Evolutionary conservation across 2,797 vertebrate genomes (phyloP).

Genomic region (Periparus ater): DNA sequence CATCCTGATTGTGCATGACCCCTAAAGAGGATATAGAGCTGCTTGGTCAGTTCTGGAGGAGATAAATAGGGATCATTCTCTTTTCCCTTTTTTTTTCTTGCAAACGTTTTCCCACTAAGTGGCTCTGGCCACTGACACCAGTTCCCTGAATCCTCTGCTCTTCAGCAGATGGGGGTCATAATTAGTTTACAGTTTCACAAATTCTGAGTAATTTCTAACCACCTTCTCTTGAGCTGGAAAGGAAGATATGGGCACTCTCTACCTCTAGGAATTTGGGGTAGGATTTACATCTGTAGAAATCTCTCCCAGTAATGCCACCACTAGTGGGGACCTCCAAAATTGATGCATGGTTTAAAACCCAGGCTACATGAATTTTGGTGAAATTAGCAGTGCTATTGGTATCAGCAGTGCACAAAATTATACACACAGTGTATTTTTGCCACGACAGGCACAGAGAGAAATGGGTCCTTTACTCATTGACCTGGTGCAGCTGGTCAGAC

Average conservation of each 20-base stretch:
- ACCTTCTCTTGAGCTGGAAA: not conserved
- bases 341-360: not conserved
- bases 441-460: not conserved
- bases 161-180: not conserved
- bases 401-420: not conserved
- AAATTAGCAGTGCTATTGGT: not conserved
- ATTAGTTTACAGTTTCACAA: not conserved
- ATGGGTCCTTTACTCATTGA: not conserved
- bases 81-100: not conserved
- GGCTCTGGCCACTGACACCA: not conserved
- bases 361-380: not conserved
- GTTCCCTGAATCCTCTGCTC: not conserved
- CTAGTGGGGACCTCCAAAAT: not conserved
- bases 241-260: not conserved
- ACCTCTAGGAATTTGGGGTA: not conserved
- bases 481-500: not conserved
- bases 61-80: not conserved
- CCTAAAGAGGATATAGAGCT: not conserved
- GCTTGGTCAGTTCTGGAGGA: not conserved
- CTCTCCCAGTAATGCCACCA: not conserved
- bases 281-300: not conserved
- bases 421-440: not conserved
- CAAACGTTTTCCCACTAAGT: not conserved
- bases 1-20: not conserved
- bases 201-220: not conserved